A percentile compares a stretch with the other conserved stretches of the same genome.
Evolutionary conservation across 2,888 invertebrate genomes (phyloP).

Genomic region (Lysandra bellargus): DNA sequence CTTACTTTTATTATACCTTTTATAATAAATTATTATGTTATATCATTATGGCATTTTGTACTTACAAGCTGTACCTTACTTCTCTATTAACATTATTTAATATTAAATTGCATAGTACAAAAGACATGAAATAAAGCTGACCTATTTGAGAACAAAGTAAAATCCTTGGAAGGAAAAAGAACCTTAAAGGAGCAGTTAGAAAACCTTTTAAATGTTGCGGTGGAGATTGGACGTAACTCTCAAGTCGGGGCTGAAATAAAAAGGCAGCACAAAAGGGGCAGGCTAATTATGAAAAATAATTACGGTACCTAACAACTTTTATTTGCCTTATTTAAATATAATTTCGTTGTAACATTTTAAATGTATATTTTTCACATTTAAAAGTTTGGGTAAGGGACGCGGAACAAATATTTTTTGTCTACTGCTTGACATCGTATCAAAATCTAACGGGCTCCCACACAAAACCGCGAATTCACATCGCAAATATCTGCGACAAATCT

Average conservation of each 20-base stretch:
- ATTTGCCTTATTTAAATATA: neutral
- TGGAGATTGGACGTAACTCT: constrained; percentile 1
- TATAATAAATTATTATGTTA: no score
- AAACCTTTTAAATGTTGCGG: constrained; percentile 18
- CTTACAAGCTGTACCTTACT: neutral
- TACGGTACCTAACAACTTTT: constrained; percentile 9
- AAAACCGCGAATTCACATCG: no score
- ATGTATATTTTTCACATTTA: neutral
- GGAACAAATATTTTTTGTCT: no score
- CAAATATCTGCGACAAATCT: no score
- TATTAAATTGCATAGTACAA: neutral
- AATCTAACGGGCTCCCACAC: no score
- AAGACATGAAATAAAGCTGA: constrained; percentile 11
- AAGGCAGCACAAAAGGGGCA: neutral
- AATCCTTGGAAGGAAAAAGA: neutral
- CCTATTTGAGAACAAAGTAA: neutral
- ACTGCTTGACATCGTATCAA: no score
- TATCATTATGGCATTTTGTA: no score
- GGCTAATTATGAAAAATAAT: constrained; percentile 8
- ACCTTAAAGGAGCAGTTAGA: constrained; percentile 6
- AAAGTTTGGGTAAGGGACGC: no score
- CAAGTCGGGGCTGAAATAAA: neutral
- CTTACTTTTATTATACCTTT: no score
- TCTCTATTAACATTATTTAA: neutral
- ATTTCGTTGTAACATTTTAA: neutral